Base-by-base conservation (phyloP, 2,113 vertebrate species). In the Mustelus asterias region DNA sequence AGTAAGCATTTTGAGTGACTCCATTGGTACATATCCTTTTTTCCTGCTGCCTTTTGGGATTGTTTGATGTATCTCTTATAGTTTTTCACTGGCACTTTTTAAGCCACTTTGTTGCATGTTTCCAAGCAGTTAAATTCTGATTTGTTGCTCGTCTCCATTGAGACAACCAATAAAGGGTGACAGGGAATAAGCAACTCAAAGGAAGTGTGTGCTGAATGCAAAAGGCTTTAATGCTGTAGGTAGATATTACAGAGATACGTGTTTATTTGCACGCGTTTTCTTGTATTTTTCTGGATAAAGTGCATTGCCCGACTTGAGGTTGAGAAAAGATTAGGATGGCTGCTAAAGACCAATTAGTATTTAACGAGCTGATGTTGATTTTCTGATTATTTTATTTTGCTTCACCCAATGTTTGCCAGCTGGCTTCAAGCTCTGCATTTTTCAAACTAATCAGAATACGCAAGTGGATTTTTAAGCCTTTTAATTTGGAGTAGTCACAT, bases 361-460 rank as follows among this genome's bases (percentile, higher is more conserved):
- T 95, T 95, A 95, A 95, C 76, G 94, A 95, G 65, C 41, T 54
- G 3, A 95, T 72, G 26, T 26, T 72, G 41, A 33, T 70, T 54
- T 95, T 72, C 5, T 44, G 69, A 29, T 54, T 95, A 14, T 54
- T 37, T 95, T 33, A 37, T 24, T 72, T 95, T 37, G 29, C 0
- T 29, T 95, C 69, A 14, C 67, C 44, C 69, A 54, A 7, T 95
- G 63, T n/a, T 14, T 44, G 94, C 94, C 94, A 95, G 94, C 94
- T 95, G 94, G 94, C 67, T 72, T 95, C 67, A 76, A 70, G 16
- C 41, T 95, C 24, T 72, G 67, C 67, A 72, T 95, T 95, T 72
- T 48, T 54, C 14, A 72, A 70, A 44, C 22, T 33, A 70, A 44
- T 48, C 26, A 29, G 41, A 94, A 94, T 69, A 70, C 2, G 2